phyloP scores from a whole-genome alignment of 2,888 invertebrate genomes.

The Kuschelorhynchus macadamiae region DNA sequence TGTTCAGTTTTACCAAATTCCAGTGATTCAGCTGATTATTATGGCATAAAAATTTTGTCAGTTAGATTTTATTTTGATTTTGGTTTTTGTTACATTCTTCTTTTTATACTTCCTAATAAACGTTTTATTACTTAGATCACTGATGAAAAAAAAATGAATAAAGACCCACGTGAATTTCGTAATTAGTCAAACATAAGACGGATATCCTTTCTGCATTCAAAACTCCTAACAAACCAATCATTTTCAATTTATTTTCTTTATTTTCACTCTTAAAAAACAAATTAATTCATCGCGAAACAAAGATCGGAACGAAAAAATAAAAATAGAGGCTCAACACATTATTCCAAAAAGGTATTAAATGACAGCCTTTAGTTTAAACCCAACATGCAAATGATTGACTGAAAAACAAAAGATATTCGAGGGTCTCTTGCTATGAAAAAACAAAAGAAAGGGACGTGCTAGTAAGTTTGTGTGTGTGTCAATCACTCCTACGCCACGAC shows the following conservation, averaged over 20 bases:
- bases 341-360: constrained; percentile 55
- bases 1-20: too few species aligned
- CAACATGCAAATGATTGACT: constrained; percentile 55
- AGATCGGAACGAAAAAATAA: constrained; percentile 28
- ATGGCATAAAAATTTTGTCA: too few species aligned
- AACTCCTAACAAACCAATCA: constrained; percentile 16
- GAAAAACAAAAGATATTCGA: constrained; percentile 51
- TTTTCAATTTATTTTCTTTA: constrained; percentile 18
- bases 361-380: constrained; percentile 47
- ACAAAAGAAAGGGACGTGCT: constrained; percentile 52
- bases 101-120: too few species aligned
- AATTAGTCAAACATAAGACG: constrained; percentile 2
- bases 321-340: constrained; percentile 26
- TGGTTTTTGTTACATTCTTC: too few species aligned
- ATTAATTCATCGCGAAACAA: constrained; percentile 20
- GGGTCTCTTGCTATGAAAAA: constrained; percentile 39
- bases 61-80: too few species aligned
- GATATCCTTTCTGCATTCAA: constrained; percentile 21
- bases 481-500: constrained; percentile 42
- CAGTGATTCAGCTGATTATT: too few species aligned
- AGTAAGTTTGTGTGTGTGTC: constrained; percentile 18
- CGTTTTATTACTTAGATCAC: too few species aligned
- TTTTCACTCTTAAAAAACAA: constrained; percentile 17
- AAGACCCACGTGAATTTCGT: too few species aligned
- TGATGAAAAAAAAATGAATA: too few species aligned